phyloP scores from a whole-genome alignment of 2,113 vertebrate genomes.

The Deroptyus accipitrinus region DNA sequence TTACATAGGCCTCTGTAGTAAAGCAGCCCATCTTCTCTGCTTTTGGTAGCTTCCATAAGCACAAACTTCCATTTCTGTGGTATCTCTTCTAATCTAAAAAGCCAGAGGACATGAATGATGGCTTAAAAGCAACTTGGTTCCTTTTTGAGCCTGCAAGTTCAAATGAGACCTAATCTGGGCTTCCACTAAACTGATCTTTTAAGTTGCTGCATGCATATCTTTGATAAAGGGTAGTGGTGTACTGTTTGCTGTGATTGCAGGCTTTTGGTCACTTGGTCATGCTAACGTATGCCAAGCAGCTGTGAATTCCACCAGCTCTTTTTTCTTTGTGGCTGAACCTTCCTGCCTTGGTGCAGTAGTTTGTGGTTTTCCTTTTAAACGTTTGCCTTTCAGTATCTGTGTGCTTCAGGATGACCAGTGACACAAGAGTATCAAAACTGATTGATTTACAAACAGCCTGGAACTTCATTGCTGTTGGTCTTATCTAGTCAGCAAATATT shows the following conservation, averaged over 20 bases:
- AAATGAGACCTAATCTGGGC: too few relatives aligned
- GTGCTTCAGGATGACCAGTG: neutral
- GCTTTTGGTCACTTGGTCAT: neutral
- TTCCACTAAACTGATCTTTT: neutral
- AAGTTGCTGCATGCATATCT: neutral
- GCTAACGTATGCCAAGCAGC: neutral
- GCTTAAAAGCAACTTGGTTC: neutral
- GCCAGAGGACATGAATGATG: fast-evolving
- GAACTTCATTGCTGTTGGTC: neutral
- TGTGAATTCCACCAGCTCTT: neutral
- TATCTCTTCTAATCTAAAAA: neutral
- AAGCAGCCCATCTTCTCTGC: neutral
- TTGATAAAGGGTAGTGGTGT: neutral
- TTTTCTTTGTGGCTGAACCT: neutral
- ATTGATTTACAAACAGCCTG: neutral
- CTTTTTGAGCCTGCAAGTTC: neutral
- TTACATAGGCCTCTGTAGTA: neutral
- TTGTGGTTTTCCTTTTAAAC: neutral
- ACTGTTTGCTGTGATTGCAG: neutral
- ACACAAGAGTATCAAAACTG: neutral
- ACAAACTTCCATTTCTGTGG: neutral
- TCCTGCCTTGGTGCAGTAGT: neutral
- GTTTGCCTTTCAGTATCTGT: neutral
- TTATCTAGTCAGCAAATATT: slow-evolving; percentile 10
- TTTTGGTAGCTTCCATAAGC: neutral